Conservation (phyloP, 2,113 vertebrate genomes). For the Morone saxatilis region DNA sequence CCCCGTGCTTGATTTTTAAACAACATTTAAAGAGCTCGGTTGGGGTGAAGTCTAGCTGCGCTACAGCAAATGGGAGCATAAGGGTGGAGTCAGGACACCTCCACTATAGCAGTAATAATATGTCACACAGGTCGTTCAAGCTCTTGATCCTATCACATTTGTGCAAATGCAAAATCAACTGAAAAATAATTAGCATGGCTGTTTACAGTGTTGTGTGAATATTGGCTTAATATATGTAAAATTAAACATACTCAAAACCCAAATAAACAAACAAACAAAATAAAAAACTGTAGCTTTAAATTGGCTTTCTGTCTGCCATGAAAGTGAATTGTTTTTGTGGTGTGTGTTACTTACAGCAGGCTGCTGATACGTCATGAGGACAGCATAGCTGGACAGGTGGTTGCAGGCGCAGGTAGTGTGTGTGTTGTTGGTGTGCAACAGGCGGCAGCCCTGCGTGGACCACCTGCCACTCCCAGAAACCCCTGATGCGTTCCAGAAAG, state of each 20-base stretch:
- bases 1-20: conserved; percentile 37
- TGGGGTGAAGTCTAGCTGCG: conserved; percentile 27
- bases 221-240: neutral
- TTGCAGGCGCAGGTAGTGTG: conserved; percentile 96
- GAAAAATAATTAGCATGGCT: neutral
- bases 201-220: neutral
- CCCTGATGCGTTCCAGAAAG: conserved; percentile 95
- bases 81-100: conserved; percentile 1
- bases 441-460: conserved; percentile 93
- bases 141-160: neutral
- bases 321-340: conserved; percentile 4
- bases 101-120: neutral
- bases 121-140: neutral
- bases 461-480: conserved; percentile 92
- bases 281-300: neutral
- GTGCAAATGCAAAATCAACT: neutral
- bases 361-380: conserved; percentile 92
- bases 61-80: conserved; percentile 1
- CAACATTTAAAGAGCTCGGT: conserved; percentile 15
- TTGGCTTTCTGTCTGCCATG: neutral
- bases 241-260: conserved; percentile 8
- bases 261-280: too few species aligned
- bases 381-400: conserved; percentile 95
- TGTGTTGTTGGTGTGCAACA: conserved; percentile 93
- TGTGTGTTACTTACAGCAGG: conserved; percentile 83